A percentile compares a stretch with the other conserved stretches of the same genome.
These are phyloP conservation scores for Trichopoda pennipes DNA, from an alignment of 2,888 invertebrate species.

Conservation along the genomic window DNA sequence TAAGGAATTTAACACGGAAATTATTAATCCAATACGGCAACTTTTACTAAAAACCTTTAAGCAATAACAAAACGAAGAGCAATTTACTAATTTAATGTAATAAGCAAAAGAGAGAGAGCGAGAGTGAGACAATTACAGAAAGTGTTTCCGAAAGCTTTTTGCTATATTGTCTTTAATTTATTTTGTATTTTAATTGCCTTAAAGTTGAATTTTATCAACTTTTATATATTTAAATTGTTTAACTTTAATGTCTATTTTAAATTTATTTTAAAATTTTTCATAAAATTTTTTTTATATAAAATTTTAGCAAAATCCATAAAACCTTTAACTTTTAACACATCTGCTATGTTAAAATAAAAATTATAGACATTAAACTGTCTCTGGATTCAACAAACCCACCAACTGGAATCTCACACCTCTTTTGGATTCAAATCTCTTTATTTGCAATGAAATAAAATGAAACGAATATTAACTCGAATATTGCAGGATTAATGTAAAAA, in stretches of 20 bases:
- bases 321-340: conserved; percentile 21
- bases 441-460: no score
- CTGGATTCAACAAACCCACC: no score
- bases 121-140: conserved; percentile 34
- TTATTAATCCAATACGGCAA: conserved; percentile 23
- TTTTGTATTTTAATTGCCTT: conserved; percentile 59
- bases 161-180: conserved; percentile 52
- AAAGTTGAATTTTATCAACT: conserved; percentile 73
- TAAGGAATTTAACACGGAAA: neutral
- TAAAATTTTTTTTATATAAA: conserved; percentile 27
- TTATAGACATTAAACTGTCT: no score
- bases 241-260: conserved; percentile 47
- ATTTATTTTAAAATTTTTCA: conserved; percentile 33
- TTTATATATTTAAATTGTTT: conserved; percentile 64
- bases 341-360: neutral
- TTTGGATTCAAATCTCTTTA: no score
- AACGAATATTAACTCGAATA: no score
- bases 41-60: neutral
- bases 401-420: no score
- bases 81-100: conserved; percentile 34
- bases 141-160: conserved; percentile 33
- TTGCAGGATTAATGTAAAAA: no score
- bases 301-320: conserved; percentile 45
- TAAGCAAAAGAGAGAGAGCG: conserved; percentile 32
- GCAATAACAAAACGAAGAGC: conserved; percentile 3